Percentiles rank a stretch among this genome's conserved stretches.
Evolutionary conservation across 2,888 invertebrate genomes (phyloP).

Genomic region (Eledona agricola): DNA sequence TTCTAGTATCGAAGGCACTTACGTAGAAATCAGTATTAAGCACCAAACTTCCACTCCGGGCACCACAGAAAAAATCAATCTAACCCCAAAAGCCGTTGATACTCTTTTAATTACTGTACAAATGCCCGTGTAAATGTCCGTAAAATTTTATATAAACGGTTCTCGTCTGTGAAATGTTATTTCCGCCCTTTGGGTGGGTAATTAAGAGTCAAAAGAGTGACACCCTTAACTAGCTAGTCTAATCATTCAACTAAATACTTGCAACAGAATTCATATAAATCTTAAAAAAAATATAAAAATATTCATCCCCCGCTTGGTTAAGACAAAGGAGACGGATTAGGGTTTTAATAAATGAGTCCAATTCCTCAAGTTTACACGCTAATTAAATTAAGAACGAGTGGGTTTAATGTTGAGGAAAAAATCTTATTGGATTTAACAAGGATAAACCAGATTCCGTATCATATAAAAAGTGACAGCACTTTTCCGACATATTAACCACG

Average conservation of each 20-base stretch:
- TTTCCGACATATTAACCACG: constrained; percentile 62
- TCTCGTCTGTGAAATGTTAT: no score
- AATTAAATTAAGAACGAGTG: constrained; percentile 7
- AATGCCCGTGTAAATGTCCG: no score
- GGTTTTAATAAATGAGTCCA: constrained; percentile 36
- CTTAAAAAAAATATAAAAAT: no score
- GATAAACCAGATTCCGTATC: constrained; percentile 47
- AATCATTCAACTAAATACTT: no score
- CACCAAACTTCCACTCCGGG: constrained; percentile 36
- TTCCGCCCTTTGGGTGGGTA: no score
- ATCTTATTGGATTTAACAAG: constrained; percentile 52
- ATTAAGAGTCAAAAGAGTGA: neutral
- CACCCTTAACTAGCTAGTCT: no score
- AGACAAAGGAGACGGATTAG: constrained; percentile 26
- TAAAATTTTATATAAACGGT: no score
- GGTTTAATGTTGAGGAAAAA: constrained; percentile 49
- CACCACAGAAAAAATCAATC: constrained; percentile 31
- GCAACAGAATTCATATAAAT: no score
- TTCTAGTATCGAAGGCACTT: constrained; percentile 59
- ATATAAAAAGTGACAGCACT: constrained; percentile 58
- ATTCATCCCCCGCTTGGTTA: no score
- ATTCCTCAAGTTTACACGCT: constrained; percentile 25
- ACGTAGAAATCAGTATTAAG: constrained; percentile 41
- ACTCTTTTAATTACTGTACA: constrained; percentile 27
- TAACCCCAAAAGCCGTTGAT: constrained; percentile 10